Conservation (phyloP, 2,797 vertebrate genomes). For the Coregonus sp. region DNA sequence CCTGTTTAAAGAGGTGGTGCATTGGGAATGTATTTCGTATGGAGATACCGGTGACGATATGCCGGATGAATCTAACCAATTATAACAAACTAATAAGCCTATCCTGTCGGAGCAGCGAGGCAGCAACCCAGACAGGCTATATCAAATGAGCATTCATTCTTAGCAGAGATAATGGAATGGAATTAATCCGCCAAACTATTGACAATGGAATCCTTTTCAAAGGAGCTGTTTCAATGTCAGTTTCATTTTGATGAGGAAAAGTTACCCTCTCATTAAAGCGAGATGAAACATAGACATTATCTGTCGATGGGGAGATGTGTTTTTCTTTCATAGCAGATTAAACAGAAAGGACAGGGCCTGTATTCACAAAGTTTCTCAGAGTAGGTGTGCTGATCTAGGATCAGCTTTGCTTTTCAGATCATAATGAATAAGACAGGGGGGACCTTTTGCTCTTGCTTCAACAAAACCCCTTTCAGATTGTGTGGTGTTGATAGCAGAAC, state of each 20-base stretch:
- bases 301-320: constrained; percentile 22
- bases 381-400: too few relatives aligned
- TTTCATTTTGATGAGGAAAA: constrained; percentile 45
- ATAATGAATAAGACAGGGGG: background rate
- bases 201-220: constrained; percentile 44
- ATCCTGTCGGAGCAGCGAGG: constrained; percentile 21
- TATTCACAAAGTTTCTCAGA: too few relatives aligned
- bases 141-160: constrained; percentile 38
- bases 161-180: constrained; percentile 47
- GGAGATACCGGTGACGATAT: constrained; percentile 15
- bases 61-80: constrained; percentile 40
- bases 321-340: background rate
- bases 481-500: constrained; percentile 42
- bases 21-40: constrained; percentile 29
- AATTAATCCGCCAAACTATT: constrained; percentile 55
- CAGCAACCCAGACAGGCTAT: constrained; percentile 6
- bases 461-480: background rate
- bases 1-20: constrained; percentile 45
- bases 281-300: constrained; percentile 36
- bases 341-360: background rate
- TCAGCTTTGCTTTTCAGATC: background rate
- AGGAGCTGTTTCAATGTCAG: constrained; percentile 51
- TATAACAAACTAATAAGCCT: constrained; percentile 37
- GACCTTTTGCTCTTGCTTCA: background rate
- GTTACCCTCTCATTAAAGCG: constrained; percentile 39